Conservation (phyloP, 2,888 invertebrate genomes). For the Hypomecis atomaria region DNA sequence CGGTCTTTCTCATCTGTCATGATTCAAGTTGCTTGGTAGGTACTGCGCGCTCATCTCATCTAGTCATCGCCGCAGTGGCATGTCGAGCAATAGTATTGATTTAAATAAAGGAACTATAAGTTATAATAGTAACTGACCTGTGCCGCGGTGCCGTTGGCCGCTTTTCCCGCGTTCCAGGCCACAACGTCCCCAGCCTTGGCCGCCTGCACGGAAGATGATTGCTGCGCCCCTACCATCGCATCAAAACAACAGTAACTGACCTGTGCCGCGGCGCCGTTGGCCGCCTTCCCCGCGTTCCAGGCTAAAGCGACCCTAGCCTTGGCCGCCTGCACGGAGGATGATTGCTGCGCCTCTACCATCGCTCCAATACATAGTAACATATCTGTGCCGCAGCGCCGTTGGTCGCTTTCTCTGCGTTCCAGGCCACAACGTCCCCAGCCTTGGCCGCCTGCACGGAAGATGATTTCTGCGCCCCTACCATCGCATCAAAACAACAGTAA, state of each 20-base stretch:
- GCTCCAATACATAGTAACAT: slow-evolving; percentile 55
- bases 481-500: slow-evolving; percentile 45
- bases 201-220: slow-evolving; percentile 58
- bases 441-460: slow-evolving; percentile 56
- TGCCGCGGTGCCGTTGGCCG: slow-evolving; percentile 56
- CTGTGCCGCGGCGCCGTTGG: slow-evolving; percentile 61
- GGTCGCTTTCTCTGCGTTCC: slow-evolving; percentile 47
- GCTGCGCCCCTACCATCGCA: slow-evolving; percentile 69
- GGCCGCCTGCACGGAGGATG: slow-evolving; percentile 57
- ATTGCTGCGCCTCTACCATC: slow-evolving; percentile 67
- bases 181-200: slow-evolving; percentile 40
- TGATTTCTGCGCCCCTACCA: slow-evolving; percentile 68
- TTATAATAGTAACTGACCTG: slow-evolving; percentile 64
- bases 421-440: slow-evolving; percentile 38
- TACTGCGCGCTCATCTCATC: too few relatives aligned
- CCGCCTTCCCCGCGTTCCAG: slow-evolving; percentile 46
- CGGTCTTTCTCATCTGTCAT: too few relatives aligned
- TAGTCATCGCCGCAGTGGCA: too few relatives aligned
- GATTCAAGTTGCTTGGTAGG: too few relatives aligned
- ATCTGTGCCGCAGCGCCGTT: slow-evolving; percentile 66
- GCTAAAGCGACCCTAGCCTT: slow-evolving; percentile 38
- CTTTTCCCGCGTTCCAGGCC: slow-evolving; percentile 43
- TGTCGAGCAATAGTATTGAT: too few relatives aligned
- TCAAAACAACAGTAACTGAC: slow-evolving; percentile 59
- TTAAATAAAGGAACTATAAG: too few relatives aligned